Evolutionary conservation across 2,113 vertebrate genomes (phyloP), one percentile per base, ranked within the genome.

Genomic region (Bothrops jararaca): DNA sequence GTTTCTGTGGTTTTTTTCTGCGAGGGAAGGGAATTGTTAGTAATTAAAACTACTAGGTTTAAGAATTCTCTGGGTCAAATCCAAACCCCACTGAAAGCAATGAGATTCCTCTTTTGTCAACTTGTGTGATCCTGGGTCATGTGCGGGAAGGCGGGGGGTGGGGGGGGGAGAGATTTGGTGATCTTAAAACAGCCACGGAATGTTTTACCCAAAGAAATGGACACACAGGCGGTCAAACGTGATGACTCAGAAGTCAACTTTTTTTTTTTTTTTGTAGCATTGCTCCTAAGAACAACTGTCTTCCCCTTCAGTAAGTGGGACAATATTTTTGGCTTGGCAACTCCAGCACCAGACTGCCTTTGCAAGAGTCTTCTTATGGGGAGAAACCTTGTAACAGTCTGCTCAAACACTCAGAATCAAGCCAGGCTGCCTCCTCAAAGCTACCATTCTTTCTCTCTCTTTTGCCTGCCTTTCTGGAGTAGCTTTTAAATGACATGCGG

Each of bases 221-320:
- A 95, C 95, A 90, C 94, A 89, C 94, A 91, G 18, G 22, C 90
- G 52, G 92, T 93, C 94, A 93, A 86, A 92, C 92, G 45, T 52
- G 93, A 92, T 96, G 96, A 94, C 94, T 97, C 95, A 95, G 95
- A 94, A 85, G 89, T 57, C 89, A 96, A 93, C 89, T 93, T 96
- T 95, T 91, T 94, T 93, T 58, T 9, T 24, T 58, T 60, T 26
- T 60, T 64, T 60, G 90, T 90, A 96, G 89, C 86, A 92, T 95
- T 50, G 0, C 93, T 92, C 93, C 91, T 74, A 29, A 94, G 91
- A 95, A 89, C n/a, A 92, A 95, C 96, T 60, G 92, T 92, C 93
- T 97, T 95, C 93, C 92, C 89, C 39, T 92, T 94, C 0, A 0
- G 92, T 95, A 92, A 91, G 92, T 23, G 91, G 94, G 92, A 91